Conservation (phyloP, 2,888 invertebrate genomes). For the Metellina segmentata region DNA sequence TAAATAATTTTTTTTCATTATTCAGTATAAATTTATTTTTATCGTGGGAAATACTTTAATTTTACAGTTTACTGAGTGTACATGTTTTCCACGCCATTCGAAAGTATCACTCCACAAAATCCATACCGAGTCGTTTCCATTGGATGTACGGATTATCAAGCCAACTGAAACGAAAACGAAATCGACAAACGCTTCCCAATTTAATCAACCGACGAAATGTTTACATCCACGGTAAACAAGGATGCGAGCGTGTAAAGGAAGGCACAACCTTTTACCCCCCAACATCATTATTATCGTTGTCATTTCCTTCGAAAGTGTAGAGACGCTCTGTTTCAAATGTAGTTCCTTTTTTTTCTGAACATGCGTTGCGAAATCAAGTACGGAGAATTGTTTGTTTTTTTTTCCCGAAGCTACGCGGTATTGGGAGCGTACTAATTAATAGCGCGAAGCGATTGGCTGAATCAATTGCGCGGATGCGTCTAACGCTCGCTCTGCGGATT, state of each 20-base stretch:
- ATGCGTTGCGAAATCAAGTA: conserved; percentile 32
- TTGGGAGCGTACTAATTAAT: conserved; percentile 44
- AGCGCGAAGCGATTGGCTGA: conserved; percentile 30
- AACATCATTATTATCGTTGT: conserved; percentile 26
- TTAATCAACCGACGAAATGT: conserved; percentile 12
- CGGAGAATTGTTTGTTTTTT: conserved; percentile 21
- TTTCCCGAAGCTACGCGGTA: neutral
- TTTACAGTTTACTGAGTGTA: no score
- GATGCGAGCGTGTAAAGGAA: conserved; percentile 33
- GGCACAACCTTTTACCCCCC: neutral
- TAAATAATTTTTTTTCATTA: no score
- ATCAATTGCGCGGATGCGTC: no score
- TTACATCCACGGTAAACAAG: conserved; percentile 38
- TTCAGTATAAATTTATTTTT: no score
- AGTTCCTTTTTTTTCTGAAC: conserved; percentile 32
- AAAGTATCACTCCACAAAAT: no score
- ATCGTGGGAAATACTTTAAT: no score
- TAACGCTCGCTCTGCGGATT: no score
- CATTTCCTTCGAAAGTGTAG: conserved; percentile 45
- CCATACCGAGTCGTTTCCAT: no score
- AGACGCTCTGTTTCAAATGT: conserved; percentile 56
- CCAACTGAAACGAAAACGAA: conserved; percentile 24
- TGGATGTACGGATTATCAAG: neutral
- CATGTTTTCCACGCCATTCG: no score
- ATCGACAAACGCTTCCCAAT: conserved; percentile 17